Conservation (phyloP, 2,888 invertebrate genomes). For the Cephus sareptanus region DNA sequence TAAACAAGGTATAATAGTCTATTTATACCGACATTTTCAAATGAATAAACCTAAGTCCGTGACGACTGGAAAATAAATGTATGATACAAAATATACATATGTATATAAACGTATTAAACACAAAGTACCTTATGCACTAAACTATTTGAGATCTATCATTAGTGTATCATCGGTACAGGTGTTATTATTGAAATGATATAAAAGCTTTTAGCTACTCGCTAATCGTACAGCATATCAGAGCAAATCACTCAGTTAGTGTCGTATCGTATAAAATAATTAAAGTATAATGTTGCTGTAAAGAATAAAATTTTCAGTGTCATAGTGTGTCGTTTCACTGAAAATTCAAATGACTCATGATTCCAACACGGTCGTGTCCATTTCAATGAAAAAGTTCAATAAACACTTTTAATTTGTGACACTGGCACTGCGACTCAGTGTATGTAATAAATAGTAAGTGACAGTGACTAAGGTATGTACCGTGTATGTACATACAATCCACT, state of each 20-base stretch:
- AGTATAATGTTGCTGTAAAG: not conserved
- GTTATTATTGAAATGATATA: not conserved
- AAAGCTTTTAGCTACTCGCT: not conserved
- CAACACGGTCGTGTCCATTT: not conserved
- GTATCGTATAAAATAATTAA: not conserved
- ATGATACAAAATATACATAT: not conserved
- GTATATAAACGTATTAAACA: not conserved
- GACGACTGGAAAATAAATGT: not conserved
- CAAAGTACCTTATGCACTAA: not conserved
- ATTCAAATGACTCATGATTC: not conserved
- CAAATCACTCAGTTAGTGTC: not conserved
- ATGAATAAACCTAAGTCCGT: not conserved
- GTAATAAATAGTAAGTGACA: not conserved
- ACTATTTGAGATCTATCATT: no score
- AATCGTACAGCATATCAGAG: not conserved
- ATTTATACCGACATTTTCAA: not conserved
- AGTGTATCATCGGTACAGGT: no score
- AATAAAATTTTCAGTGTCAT: not conserved
- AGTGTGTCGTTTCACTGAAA: not conserved
- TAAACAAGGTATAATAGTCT: not conserved
- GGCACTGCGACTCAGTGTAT: not conserved
- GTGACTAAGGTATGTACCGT: constrained; percentile 1
- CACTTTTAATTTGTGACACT: not conserved
- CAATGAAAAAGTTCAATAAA: not conserved
- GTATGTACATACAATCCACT: not conserved